These are phyloP conservation scores for Helobdella robusta DNA, from an alignment of 2,888 invertebrate species.

Conservation along the genomic window DNA sequence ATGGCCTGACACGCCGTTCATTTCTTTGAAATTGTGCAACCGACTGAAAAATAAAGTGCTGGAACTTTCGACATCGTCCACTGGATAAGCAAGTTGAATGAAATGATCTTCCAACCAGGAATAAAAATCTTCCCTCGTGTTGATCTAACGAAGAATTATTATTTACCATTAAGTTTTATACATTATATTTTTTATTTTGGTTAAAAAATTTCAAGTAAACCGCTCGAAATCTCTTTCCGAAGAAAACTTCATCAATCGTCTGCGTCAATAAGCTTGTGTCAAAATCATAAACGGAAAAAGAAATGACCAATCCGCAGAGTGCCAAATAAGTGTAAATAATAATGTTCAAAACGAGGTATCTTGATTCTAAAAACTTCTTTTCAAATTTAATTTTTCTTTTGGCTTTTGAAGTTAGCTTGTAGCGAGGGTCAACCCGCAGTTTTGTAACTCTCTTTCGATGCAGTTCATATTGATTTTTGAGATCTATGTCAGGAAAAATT, in stretches of 20 bases:
- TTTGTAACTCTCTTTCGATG: constrained; percentile 12
- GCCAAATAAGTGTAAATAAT: neutral
- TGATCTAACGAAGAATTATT: constrained; percentile 1
- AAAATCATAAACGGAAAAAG: neutral
- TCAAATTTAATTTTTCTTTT: constrained; percentile 8
- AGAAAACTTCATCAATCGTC: neutral
- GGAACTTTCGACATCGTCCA: neutral
- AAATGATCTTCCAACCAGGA: neutral
- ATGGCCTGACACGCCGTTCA: neutral
- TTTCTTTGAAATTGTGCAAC: constrained; percentile 6
- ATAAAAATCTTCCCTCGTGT: neutral
- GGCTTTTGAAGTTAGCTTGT: neutral
- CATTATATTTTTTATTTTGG: no score
- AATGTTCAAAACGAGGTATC: constrained; percentile 11
- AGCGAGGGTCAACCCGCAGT: constrained; percentile 5
- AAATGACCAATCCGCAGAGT: constrained; percentile 15
- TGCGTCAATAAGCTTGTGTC: neutral
- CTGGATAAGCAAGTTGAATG: neutral
- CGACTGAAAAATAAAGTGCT: constrained; percentile 9
- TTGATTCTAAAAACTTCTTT: constrained; percentile 7
- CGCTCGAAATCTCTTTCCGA: neutral
- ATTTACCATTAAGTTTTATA: neutral
- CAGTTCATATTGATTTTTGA: constrained; percentile 14
- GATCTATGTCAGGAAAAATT: neutral
- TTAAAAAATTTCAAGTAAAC: no score